A percentile compares a stretch with the other conserved stretches of the same genome.
phyloP scores from a whole-genome alignment of 2,113 vertebrate genomes.

The Sialia sialis region DNA sequence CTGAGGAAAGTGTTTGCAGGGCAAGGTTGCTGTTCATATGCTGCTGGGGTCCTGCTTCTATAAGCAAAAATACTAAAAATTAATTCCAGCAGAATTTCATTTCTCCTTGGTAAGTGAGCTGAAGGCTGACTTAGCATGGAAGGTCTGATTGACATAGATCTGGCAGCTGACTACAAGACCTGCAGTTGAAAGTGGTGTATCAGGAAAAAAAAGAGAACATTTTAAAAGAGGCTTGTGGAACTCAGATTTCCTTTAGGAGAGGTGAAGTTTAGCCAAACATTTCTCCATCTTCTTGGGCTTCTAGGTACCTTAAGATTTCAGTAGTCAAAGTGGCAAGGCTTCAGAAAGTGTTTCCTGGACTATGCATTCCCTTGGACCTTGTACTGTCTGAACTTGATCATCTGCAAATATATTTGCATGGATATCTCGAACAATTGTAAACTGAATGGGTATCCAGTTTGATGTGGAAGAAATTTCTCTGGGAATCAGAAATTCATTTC shows the following conservation, averaged over 20 bases:
- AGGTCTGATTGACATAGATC: neutral
- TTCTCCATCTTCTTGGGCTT: neutral
- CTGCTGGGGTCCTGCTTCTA: neutral
- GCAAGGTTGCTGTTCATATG: neutral
- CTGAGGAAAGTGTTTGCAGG: neutral
- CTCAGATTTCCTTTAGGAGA: neutral
- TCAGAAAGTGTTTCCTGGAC: neutral
- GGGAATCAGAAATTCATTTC: neutral
- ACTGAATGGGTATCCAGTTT: neutral
- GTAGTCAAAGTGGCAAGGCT: neutral
- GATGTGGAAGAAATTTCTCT: neutral
- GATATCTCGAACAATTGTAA: neutral
- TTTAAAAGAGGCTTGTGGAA: neutral
- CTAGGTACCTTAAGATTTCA: neutral
- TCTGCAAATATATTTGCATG: neutral
- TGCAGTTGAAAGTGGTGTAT: neutral
- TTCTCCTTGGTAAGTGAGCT: neutral
- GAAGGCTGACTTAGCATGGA: neutral
- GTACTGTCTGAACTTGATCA: neutral
- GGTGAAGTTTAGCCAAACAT: neutral
- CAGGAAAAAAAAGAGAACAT: neutral
- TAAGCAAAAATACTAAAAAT: neutral
- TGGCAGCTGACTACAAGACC: neutral
- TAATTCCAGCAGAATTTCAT: neutral
- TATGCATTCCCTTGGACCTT: neutral